Percentiles rank a stretch among this genome's conserved stretches.
Conservation (phyloP, 2,797 vertebrate species). For the Lutjanus campechanus region DNA sequence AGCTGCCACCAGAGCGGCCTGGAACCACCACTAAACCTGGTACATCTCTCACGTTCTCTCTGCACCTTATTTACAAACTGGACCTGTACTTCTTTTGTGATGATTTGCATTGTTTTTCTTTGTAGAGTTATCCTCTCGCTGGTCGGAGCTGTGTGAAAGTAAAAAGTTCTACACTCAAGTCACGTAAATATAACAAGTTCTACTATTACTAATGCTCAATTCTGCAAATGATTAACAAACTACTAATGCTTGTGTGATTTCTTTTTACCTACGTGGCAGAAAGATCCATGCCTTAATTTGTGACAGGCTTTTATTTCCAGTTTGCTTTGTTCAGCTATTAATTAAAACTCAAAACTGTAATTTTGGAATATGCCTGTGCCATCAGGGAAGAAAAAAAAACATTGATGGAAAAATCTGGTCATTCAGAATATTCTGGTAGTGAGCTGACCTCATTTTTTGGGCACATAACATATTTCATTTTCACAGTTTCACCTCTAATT, state of each 20-base stretch:
- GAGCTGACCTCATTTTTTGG: too few species aligned
- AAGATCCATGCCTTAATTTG: not conserved
- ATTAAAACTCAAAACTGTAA: not conserved
- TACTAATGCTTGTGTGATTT: not conserved
- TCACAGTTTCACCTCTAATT: too few species aligned
- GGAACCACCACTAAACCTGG: constrained; percentile 58
- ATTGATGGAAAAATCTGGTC: too few species aligned
- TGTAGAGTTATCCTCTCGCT: constrained; percentile 77
- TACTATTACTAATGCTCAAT: not conserved
- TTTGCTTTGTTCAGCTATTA: not conserved
- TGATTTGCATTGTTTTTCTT: constrained; percentile 1
- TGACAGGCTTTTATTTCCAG: not conserved
- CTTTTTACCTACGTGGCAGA: not conserved
- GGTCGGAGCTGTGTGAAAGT: constrained; percentile 68
- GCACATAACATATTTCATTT: too few species aligned
- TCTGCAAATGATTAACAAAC: not conserved
- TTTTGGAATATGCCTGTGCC: too few species aligned
- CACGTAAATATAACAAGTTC: constrained; percentile 68
- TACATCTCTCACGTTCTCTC: constrained; percentile 28
- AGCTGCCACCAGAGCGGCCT: constrained; percentile 60
- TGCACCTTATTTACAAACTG: not conserved
- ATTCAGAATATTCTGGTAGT: too few species aligned
- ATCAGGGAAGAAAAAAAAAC: too few species aligned
- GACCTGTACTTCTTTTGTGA: not conserved
- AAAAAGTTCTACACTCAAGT: constrained; percentile 59